These are phyloP conservation scores for Anthopleura sola DNA, from an alignment of 64 coral and sea anemone species.

Conservation along the genomic window DNA sequence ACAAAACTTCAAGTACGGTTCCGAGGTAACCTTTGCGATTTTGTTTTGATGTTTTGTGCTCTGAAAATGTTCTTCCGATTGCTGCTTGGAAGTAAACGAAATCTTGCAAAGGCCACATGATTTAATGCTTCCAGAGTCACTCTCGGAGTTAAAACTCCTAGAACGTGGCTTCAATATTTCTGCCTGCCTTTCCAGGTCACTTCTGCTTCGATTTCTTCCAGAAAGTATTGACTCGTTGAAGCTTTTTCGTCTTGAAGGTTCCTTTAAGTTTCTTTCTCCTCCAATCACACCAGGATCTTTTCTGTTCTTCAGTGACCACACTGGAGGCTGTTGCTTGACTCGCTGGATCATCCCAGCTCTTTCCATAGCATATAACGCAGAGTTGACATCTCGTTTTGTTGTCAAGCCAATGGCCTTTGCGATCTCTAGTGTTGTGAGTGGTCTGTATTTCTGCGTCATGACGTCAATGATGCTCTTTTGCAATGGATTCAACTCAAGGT, in stretches of 20 bases:
- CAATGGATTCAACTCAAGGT: not conserved
- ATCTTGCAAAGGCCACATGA: constrained; percentile 43
- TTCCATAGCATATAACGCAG: not conserved
- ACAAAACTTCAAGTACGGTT: constrained; percentile 31
- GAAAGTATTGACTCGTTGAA: not conserved
- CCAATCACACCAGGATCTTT: constrained; percentile 40
- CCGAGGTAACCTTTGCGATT: constrained; percentile 37
- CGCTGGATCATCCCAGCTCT: not conserved
- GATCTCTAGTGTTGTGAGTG: constrained; percentile 17
- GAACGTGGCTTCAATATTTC: not conserved
- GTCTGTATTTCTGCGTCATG: constrained; percentile 3
- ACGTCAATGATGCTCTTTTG: constrained; percentile 3
- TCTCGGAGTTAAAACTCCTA: not conserved
- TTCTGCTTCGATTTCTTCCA: not conserved
- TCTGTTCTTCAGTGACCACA: not conserved
- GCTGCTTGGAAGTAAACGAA: constrained; percentile 23
- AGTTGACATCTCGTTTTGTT: not conserved
- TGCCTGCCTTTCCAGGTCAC: not conserved
- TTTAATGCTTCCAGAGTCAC: not conserved
- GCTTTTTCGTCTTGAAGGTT: constrained; percentile 13
- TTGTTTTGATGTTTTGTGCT: constrained; percentile 67
- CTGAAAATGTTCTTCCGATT: constrained; percentile 51
- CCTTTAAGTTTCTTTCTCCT: constrained; percentile 21
- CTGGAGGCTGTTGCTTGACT: not conserved
- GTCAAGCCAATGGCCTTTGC: not conserved